Evolutionary conservation across 2,797 vertebrate species (phyloP), one percentile per base, ranked within the genome.

Genomic region (Halcyon badia): DNA sequence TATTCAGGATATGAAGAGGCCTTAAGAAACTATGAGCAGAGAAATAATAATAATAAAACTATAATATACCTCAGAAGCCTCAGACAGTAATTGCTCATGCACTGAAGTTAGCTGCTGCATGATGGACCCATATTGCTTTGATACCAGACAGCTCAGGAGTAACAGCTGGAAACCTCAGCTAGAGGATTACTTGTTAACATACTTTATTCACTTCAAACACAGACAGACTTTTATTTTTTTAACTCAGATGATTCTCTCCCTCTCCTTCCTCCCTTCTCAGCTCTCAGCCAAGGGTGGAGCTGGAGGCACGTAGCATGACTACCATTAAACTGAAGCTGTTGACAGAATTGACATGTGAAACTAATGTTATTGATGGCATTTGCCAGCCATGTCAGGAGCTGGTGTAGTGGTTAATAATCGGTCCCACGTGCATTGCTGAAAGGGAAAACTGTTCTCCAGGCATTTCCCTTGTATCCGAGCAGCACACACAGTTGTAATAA

Each of bases 21-120:
- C 91, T 96, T 90, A 93, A 60, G 85, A 95, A 94, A 93, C 80
- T 65, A 91, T 6, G n/a, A 95, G 79, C 5, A 82, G 94, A 93
- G 75, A 92, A 96, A 95, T 94, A 92, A 93, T 94, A 94, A 94
- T 79, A 89, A 96, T 75, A 97, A 96, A 94, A 82, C 83, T 58
- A 39, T 87, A 89, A 90, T 89, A 48, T 54, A 95, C 70, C 90
- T 86, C 87, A 93, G 89, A 83, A 72, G 58, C 42, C 24, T 82
- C 75, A 96, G 96, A 82, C 86, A 94, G 51, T 90, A 93, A 97
- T 85, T 83, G 73, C 76, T 94, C 87, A 35, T 33, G 91, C 89
- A 81, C 72, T 87, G 90, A 69, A 96, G 83, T 60, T 85, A 94
- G 94, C 62, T 90, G 87, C 66, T 82, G 31, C 49, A 46, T 2